Evolutionary conservation across 2,113 vertebrate genomes (phyloP).

Genomic region (Rhea pennata): DNA sequence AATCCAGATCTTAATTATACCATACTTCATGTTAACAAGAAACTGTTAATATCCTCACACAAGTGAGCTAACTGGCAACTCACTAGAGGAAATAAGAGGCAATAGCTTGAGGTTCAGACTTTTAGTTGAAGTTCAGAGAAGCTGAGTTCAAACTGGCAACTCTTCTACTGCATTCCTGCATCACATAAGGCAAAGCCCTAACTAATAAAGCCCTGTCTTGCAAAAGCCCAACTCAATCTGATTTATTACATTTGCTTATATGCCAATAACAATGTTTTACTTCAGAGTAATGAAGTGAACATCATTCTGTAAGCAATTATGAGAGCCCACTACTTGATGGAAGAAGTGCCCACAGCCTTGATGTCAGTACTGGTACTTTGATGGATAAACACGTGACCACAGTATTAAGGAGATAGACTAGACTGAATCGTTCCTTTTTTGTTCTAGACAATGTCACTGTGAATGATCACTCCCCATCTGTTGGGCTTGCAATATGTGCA

Average conservation of each 20-base stretch:
- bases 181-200: background rate
- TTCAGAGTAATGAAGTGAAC: rapidly evolving
- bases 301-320: rapidly evolving
- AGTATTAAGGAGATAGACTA: background rate
- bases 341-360: background rate
- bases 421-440: background rate
- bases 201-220: rapidly evolving
- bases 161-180: rapidly evolving
- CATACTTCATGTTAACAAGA: background rate
- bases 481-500: rapidly evolving
- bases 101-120: background rate
- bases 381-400: rapidly evolving
- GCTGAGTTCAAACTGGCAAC: background rate
- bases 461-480: background rate
- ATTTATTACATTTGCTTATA: background rate
- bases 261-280: background rate
- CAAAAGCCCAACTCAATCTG: background rate
- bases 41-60: background rate
- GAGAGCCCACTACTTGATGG: background rate
- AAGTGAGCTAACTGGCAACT: background rate
- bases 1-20: constrained; percentile 15
- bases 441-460: rapidly evolving
- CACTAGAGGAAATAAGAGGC: background rate
- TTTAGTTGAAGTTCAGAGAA: background rate
- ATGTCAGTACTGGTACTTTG: background rate